These are phyloP conservation scores for Darevskia mixta DNA, from an alignment of 2,797 vertebrate species.

Conservation along the genomic window DNA sequence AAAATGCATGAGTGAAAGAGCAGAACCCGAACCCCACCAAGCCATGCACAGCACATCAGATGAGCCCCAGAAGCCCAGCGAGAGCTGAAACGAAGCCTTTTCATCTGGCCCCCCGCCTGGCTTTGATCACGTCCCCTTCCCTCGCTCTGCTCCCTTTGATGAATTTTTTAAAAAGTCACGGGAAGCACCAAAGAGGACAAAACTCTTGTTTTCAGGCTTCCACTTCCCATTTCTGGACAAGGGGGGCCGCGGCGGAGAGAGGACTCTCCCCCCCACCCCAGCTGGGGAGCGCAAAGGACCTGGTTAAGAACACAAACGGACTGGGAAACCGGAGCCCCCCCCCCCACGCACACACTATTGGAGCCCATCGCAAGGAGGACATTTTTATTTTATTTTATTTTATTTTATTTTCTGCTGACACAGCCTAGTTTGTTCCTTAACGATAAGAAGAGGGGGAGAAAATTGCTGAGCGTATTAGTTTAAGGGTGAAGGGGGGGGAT, in stretches of 20 bases:
- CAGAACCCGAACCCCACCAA: no score
- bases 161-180: slow-evolving; percentile 14
- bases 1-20: no score
- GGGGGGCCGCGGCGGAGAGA: no score
- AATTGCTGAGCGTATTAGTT: slow-evolving; percentile 13
- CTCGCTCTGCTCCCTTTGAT: neutral
- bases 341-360: no score
- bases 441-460: neutral
- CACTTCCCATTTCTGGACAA: no score
- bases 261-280: accelerated
- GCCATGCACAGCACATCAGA: neutral
- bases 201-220: neutral
- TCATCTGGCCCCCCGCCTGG: neutral
- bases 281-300: no score
- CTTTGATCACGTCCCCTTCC: neutral
- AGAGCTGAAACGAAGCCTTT: neutral
- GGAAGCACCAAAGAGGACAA: neutral
- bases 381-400: neutral
- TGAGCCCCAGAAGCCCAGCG: neutral
- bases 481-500: neutral
- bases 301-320: no score
- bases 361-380: neutral
- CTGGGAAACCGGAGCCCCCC: neutral
- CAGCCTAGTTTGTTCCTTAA: neutral
- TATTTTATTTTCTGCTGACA: neutral